Conservation (phyloP, 2,888 invertebrate genomes). For the Lithophane leautieri region DNA sequence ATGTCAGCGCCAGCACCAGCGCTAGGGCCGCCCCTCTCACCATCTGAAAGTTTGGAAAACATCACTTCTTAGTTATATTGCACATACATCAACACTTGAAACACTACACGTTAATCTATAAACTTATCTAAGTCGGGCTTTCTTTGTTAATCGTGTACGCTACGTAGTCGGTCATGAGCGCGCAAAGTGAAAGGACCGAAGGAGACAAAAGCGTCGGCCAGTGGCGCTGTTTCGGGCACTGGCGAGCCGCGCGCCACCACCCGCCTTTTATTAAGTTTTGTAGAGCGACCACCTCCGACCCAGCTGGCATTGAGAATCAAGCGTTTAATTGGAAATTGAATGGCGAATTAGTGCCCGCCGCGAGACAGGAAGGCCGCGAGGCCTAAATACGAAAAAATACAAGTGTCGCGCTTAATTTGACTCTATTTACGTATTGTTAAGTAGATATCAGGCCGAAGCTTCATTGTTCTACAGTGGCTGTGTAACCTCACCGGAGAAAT, state of each 20-base stretch:
- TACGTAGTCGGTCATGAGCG: conserved; percentile 83
- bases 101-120: conserved; percentile 72
- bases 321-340: conserved; percentile 90
- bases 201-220: conserved; percentile 85
- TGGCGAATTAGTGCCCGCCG: conserved; percentile 84
- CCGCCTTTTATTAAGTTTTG: conserved; percentile 88
- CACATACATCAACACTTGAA: conserved; percentile 65
- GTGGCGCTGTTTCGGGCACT: conserved; percentile 81
- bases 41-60: conserved; percentile 89
- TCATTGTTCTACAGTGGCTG: conserved; percentile 67
- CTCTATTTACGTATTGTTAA: conserved; percentile 68
- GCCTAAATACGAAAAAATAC: conserved; percentile 84
- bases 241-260: conserved; percentile 84
- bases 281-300: conserved; percentile 85
- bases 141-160: conserved; percentile 80
- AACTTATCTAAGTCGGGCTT: conserved; percentile 87
- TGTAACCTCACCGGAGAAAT: conserved; percentile 73
- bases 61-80: conserved; percentile 79
- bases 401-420: conserved; percentile 76
- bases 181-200: conserved; percentile 87
- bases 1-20: conserved; percentile 87
- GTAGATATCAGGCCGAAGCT: conserved; percentile 60
- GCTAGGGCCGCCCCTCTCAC: conserved; percentile 90
- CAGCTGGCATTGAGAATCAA: conserved; percentile 89
- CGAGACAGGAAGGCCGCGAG: conserved; percentile 87